A percentile compares a stretch with the other conserved stretches of the same genome.
phyloP scores from a whole-genome alignment of 2,797 vertebrate species.

The Benthosema pterotum region DNA sequence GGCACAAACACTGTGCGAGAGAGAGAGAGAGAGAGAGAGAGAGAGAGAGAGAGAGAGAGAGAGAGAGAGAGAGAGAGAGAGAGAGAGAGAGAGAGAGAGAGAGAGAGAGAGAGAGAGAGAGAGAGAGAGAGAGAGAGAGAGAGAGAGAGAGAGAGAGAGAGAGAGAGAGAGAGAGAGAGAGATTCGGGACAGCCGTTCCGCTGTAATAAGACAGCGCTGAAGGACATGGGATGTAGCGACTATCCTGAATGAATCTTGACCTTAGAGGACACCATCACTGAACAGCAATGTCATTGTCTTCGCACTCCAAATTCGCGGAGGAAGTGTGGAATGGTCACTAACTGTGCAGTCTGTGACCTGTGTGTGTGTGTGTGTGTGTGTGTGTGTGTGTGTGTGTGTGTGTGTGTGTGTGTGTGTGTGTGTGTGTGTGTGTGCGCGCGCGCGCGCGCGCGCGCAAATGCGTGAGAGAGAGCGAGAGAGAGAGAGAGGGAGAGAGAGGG shows the following conservation, averaged over 20 bases:
- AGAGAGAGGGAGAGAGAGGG: too few species aligned
- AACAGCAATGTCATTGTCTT: conserved; percentile 73
- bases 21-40: conserved; percentile 4
- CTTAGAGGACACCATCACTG: conserved; percentile 64
- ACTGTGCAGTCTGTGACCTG: not conserved
- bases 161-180: not conserved
- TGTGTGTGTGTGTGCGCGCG: too few species aligned
- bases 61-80: too few species aligned
- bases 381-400: too few species aligned
- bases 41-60: too few species aligned
- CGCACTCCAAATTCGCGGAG: conserved; percentile 2
- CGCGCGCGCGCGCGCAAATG: too few species aligned
- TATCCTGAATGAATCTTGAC: conserved; percentile 57
- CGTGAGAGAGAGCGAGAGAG: too few species aligned
- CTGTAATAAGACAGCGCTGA: conserved; percentile 30
- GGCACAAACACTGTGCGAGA: not conserved
- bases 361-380: too few species aligned
- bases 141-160: conserved; percentile 3
- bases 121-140: not conserved
- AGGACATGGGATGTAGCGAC: conserved; percentile 54
- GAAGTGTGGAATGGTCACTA: conserved; percentile 13
- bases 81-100: conserved; percentile 4
- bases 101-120: not conserved
- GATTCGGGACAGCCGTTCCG: not conserved
- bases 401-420: too few species aligned